These are phyloP conservation scores for Sebastes oblongus DNA, from an alignment of 2,797 vertebrate genomes.

Conservation along the genomic window DNA sequence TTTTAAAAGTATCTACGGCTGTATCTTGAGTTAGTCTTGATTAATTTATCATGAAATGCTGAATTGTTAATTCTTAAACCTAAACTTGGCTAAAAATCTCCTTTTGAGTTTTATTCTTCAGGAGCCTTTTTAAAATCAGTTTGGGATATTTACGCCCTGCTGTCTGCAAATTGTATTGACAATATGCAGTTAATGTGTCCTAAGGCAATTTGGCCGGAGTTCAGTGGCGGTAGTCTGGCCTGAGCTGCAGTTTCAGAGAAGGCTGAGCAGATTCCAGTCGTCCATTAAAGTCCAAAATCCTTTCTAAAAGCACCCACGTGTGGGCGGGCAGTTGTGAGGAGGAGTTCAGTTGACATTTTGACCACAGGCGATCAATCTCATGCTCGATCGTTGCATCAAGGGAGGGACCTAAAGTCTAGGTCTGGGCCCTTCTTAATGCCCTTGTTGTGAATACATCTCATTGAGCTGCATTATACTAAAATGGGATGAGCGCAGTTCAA, in stretches of 20 bases:
- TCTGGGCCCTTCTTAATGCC: neutral
- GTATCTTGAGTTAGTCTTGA: neutral
- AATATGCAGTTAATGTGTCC: constrained; percentile 62
- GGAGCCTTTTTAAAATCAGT: constrained; percentile 42
- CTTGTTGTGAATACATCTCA: constrained; percentile 3
- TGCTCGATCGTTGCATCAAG: neutral
- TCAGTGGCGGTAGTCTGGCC: constrained; percentile 52
- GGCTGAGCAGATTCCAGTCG: constrained; percentile 52
- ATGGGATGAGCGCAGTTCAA: neutral
- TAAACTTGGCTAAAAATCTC: neutral
- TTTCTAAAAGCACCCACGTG: constrained; percentile 45
- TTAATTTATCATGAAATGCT: neutral
- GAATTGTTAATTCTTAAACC: neutral
- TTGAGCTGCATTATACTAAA: neutral
- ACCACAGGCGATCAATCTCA: neutral
- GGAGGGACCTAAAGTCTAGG: neutral
- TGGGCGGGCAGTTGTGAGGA: neutral
- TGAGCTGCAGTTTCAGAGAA: constrained; percentile 47
- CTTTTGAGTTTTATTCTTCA: neutral
- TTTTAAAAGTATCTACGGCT: neutral
- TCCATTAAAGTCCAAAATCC: constrained; percentile 59
- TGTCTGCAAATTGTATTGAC: constrained; percentile 68
- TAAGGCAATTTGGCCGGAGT: constrained; percentile 63
- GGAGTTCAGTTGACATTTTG: constrained; percentile 12
- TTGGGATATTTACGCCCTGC: constrained; percentile 34